phyloP scores from a whole-genome alignment of 2,888 invertebrate genomes.

The Lissonota sp. region DNA sequence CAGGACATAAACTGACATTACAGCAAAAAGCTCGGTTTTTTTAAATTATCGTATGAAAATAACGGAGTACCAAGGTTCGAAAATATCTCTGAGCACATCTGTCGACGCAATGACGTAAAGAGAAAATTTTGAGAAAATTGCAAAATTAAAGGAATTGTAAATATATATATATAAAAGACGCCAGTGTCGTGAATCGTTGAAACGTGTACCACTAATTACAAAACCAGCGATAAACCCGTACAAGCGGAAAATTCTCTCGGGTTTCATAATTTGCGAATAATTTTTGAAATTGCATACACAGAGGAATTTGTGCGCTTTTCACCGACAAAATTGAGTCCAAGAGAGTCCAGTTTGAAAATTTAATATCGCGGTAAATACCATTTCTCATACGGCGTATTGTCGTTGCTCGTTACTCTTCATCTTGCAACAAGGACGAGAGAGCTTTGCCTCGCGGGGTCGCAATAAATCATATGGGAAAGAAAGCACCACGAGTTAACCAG shows the following conservation, averaged over 20 bases:
- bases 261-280: constrained; percentile 1
- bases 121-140: not conserved
- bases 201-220: not conserved
- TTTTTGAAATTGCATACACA: not conserved
- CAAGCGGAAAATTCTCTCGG: not conserved
- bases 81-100: constrained; percentile 29
- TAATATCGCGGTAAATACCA: constrained; percentile 46
- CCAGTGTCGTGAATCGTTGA: not conserved
- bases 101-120: not conserved
- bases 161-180: not conserved
- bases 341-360: constrained; percentile 32
- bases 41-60: too few relatives aligned
- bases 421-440: constrained; percentile 33
- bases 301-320: not conserved
- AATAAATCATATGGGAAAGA: constrained; percentile 58
- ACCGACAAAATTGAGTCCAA: not conserved
- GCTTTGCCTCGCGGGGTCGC: constrained; percentile 29
- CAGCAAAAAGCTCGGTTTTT: too few relatives aligned
- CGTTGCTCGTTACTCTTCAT: constrained; percentile 29
- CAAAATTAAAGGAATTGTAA: not conserved
- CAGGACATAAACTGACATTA: too few relatives aligned
- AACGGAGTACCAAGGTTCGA: too few relatives aligned
- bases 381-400: constrained; percentile 46
- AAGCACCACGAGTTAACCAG: constrained; percentile 41
- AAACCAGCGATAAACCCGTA: not conserved